Conservation (phyloP, 2,797 vertebrate species). For the Peromyscus attwateri region DNA sequence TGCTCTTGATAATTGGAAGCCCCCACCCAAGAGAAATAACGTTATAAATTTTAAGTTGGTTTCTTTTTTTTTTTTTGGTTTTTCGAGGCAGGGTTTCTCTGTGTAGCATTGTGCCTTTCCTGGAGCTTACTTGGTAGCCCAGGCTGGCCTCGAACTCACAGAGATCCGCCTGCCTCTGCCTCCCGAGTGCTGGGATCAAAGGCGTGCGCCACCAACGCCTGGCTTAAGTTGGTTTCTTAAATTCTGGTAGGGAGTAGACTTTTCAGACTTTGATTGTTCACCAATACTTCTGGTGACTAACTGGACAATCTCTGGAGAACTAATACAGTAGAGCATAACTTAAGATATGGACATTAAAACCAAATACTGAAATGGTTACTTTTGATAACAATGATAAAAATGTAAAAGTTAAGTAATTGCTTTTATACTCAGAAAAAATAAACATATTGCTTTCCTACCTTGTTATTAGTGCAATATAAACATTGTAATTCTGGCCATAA, state of each 20-base stretch:
- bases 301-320: neutral
- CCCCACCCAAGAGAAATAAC: neutral
- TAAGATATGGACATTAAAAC: conserved; percentile 7
- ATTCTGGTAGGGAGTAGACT: conserved; percentile 48
- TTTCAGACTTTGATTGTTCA: conserved; percentile 19
- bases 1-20: neutral
- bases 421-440: neutral
- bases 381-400: neutral
- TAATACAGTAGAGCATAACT: neutral
- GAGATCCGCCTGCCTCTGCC: too few species aligned
- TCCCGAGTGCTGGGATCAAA: too few species aligned
- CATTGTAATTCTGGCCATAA: conserved; percentile 17
- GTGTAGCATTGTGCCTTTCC: too few species aligned
- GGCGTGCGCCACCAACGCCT: too few species aligned
- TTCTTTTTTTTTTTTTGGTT: too few species aligned
- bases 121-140: too few species aligned
- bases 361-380: neutral
- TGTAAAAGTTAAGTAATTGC: neutral
- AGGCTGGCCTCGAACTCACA: too few species aligned
- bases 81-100: too few species aligned
- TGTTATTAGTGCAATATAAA: conserved; percentile 7
- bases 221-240: too few species aligned
- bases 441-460: conserved; percentile 24
- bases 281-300: neutral
- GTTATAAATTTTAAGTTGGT: neutral